phyloP scores from a whole-genome alignment of 2,113 vertebrate species.

The Steatornis caripensis region DNA sequence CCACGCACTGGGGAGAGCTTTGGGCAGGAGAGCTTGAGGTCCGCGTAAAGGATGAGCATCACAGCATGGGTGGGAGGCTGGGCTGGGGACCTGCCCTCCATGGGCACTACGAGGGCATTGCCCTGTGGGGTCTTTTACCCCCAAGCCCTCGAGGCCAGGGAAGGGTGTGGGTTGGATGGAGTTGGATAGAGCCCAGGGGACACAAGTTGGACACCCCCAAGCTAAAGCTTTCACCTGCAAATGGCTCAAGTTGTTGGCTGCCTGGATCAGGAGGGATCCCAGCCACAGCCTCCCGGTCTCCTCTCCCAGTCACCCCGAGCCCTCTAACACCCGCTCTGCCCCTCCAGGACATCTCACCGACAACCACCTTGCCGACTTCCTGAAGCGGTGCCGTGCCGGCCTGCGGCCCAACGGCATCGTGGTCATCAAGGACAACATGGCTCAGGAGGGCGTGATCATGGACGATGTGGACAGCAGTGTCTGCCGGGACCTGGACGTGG shows the following conservation, averaged over 20 bases:
- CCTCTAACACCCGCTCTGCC: background rate
- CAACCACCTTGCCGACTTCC: conserved; percentile 86
- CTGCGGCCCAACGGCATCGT: conserved; percentile 87
- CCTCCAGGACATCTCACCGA: conserved; percentile 84
- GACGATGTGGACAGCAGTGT: conserved; percentile 98
- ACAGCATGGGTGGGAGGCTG: background rate
- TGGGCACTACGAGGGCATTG: background rate
- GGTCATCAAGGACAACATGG: conserved; percentile 96
- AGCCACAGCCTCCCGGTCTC: background rate
- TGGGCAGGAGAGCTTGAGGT: background rate
- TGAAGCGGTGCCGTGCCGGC: conserved; percentile 81
- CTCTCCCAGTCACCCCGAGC: accelerated
- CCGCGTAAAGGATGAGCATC: background rate
- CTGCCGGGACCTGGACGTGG: conserved; percentile 84
- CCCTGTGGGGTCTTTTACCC: too few species aligned
- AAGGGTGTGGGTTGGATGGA: background rate
- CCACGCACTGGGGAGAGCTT: accelerated
- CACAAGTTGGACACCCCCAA: background rate
- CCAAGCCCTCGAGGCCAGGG: background rate
- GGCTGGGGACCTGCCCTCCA: background rate
- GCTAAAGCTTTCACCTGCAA: background rate
- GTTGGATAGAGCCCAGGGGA: background rate
- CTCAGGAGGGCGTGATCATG: conserved; percentile 89
- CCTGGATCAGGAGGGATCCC: background rate
- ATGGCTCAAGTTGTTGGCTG: background rate